Base-by-base conservation (phyloP, 2,888 invertebrate species). In the Leptura quadrifasciata region DNA sequence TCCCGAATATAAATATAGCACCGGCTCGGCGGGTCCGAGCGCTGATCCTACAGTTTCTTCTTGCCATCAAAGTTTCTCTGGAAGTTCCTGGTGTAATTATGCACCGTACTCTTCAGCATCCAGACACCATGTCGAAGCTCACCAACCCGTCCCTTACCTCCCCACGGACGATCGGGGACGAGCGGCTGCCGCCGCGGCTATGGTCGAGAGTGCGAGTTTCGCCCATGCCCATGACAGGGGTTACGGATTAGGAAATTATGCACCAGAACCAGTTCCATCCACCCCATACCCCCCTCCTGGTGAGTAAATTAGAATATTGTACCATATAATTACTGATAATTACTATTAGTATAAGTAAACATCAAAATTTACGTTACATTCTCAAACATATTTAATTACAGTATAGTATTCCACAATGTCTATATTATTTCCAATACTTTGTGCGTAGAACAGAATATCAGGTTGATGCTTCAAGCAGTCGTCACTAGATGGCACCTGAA, bases 231-330 rank as follows among this genome's bases (percentile, higher is more conserved):
- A 89, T 83, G 89, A 89, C 80, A 87, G 88, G 72, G 92, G 94
- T 74, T 95, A 95, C 87, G 93, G 93, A 71, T 92, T 95, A 74
- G 92, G 95, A 86, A 95, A 94, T 89, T 95, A 95, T 88, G 91
- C 91, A 71, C 93, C 94, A 2, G 94, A 94, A 88, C 92, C 93
- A 61, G 94, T 94, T 81, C 93, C 93, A 84, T 93, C 94, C 84
- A 94, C 93, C 76, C 94, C 95, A 57, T 95, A 95, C 86, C 94
- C 94, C 86, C 94, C 95, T 86, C 93, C 95, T 92, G 95, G 95
- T 93, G 86, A 87, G 86, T 84, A 70, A 69, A 20, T 71, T 64
- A 17, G 17, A 55, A 18, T 31, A 54, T 17, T 21, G 55, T 64
- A 18, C 21, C 24, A 52, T 18, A 47, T n/a, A 47, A 47, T n/a